Evolutionary conservation across 1,140 invertebrate species (phyloP).

Genomic region (Philopotamus ludificatus): DNA sequence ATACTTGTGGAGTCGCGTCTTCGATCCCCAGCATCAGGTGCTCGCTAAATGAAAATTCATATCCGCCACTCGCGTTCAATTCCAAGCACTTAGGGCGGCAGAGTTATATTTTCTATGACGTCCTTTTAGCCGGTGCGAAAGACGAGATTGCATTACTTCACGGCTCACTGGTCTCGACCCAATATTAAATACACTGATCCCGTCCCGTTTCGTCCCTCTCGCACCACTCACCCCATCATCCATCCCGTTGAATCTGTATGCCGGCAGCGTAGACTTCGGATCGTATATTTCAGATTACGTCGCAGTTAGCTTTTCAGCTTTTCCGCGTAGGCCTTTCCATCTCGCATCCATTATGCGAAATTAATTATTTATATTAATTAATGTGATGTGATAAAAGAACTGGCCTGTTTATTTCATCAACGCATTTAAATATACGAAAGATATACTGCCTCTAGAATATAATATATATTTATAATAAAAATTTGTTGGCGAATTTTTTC

Average conservation of each 20-base stretch:
- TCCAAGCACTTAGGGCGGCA: neutral
- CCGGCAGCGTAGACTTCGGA: constrained; percentile 15
- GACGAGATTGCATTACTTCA: neutral
- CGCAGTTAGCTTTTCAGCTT: neutral
- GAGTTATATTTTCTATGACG: neutral
- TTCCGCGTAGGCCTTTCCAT: neutral
- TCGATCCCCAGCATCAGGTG: neutral
- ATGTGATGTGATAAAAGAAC: neutral
- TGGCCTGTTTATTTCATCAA: neutral
- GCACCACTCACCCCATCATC: neutral
- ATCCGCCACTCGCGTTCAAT: neutral
- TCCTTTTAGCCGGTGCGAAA: neutral
- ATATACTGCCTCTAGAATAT: too few relatives aligned
- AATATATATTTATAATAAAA: neutral
- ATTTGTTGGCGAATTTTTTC: neutral
- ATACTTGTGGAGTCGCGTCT: neutral
- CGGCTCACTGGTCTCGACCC: neutral
- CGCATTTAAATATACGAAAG: neutral
- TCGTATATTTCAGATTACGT: constrained; percentile 28
- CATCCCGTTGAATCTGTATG: constrained; percentile 11
- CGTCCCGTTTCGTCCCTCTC: neutral
- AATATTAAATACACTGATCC: constrained; percentile 16
- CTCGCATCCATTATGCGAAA: neutral
- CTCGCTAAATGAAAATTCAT: neutral
- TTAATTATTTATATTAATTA: neutral